Base-by-base conservation (phyloP, 2,797 vertebrate species). In the Crossoptilon crossoptilon region DNA sequence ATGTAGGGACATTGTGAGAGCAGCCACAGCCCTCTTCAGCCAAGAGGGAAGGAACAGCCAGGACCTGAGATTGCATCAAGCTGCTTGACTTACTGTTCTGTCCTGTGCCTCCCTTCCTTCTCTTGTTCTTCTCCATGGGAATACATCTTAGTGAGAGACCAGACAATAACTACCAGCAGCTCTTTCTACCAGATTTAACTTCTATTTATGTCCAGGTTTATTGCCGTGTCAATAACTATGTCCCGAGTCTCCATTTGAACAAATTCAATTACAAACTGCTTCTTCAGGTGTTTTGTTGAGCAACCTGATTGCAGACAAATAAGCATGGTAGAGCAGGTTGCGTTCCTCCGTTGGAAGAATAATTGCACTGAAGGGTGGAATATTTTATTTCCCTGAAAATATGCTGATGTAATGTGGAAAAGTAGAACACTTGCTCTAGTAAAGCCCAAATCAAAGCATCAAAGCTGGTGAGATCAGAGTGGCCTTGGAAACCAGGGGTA, bases 1-100 rank as follows among this genome's bases (percentile, higher is more conserved):
- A 6, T 2, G 5, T 0, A 11, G 70, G 49, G 14, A 81, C 3
- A 1, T 8, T 23, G 29, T 53, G 70, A 76, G 55, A 75, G 31
- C 31, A 48, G 15, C 13, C 26, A 48, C 19, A 39, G 43, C 19
- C 62, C 0, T 0, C 14, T 68, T 68, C 0, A 0, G 6, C 4
- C 0, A 1, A 43, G n/a, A 39, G 5, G n/a, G 15, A 39, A 82
- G 23, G 8, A 14, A 31, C 39, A 35, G 22, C 6, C 21, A 48
- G 29, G 43, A 31, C 16, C 26, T 44, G 46, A 56, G 29, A 24
- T 0, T 53, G 31, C 41, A 31, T 17, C 14, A 0, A 29, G 21
- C 18, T 41, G 35, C 39, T 72, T 53, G 15, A 74, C 60, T 17
- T 46, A 12, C 62, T 85, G 44, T 23, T 51, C 16, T 9, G 1